phyloP scores from a whole-genome alignment of 2,888 invertebrate species.

The Himalopsyche kuldschensis region DNA sequence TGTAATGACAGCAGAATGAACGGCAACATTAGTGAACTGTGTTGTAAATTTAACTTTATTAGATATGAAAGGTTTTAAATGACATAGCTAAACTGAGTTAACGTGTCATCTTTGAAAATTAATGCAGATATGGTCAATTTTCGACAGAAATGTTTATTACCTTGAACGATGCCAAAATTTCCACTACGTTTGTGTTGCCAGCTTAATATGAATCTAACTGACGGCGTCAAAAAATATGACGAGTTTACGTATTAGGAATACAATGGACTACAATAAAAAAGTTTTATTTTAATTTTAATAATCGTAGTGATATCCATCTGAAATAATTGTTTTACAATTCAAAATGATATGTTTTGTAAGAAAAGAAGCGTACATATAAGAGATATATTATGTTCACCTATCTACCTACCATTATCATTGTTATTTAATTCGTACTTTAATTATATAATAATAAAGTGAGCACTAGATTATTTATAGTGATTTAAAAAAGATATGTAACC shows the following conservation, averaged over 20 bases:
- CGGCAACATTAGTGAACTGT: background rate
- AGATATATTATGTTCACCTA: too few species aligned
- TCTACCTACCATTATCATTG: too few species aligned
- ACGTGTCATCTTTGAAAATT: background rate
- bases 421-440: too few species aligned
- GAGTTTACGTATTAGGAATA: background rate
- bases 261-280: background rate
- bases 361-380: too few species aligned
- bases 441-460: too few species aligned
- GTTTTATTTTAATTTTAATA: too few species aligned
- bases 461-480: too few species aligned
- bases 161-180: background rate
- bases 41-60: background rate
- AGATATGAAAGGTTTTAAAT: background rate
- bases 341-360: too few species aligned
- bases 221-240: background rate
- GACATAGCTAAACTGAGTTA: background rate
- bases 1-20: background rate
- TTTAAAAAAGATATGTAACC: too few species aligned
- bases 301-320: too few species aligned
- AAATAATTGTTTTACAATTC: too few species aligned
- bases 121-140: background rate
- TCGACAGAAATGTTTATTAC: background rate
- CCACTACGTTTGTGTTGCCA: background rate
- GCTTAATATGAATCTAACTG: background rate